Conservation (phyloP, 2,113 vertebrate species). For the Piaya cayana region DNA sequence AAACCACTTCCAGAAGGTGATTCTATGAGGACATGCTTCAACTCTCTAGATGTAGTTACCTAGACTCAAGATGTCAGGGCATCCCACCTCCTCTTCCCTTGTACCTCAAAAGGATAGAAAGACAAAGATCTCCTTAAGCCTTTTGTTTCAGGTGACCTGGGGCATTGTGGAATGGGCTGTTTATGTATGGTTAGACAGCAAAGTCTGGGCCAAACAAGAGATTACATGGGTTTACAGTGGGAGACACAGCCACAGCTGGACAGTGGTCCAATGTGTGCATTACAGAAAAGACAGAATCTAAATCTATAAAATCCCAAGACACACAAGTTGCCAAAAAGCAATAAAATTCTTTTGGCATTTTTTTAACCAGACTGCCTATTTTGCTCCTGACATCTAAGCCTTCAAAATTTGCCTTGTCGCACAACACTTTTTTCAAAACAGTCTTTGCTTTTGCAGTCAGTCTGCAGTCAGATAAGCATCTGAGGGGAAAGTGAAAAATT, state of each 20-base stretch:
- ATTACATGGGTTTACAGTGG: neutral
- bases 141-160: neutral
- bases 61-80: neutral
- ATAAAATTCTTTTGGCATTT: neutral
- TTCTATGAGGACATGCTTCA: neutral
- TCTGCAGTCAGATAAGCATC: neutral
- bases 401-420: neutral
- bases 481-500: neutral
- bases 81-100: neutral
- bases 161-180: neutral
- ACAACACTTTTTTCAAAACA: neutral
- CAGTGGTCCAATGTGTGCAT: neutral
- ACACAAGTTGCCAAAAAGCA: neutral
- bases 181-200: rapidly evolving
- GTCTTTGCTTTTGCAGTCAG: neutral
- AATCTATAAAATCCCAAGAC: neutral
- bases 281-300: neutral
- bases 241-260: neutral
- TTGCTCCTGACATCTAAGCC: neutral
- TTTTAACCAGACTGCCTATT: neutral
- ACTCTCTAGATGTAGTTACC: neutral
- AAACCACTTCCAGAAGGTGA: neutral
- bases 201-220: neutral
- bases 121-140: neutral
- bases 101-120: neutral